Base-by-base conservation (phyloP, 1,140 invertebrate genomes). In the Gerris buenoi region DNA sequence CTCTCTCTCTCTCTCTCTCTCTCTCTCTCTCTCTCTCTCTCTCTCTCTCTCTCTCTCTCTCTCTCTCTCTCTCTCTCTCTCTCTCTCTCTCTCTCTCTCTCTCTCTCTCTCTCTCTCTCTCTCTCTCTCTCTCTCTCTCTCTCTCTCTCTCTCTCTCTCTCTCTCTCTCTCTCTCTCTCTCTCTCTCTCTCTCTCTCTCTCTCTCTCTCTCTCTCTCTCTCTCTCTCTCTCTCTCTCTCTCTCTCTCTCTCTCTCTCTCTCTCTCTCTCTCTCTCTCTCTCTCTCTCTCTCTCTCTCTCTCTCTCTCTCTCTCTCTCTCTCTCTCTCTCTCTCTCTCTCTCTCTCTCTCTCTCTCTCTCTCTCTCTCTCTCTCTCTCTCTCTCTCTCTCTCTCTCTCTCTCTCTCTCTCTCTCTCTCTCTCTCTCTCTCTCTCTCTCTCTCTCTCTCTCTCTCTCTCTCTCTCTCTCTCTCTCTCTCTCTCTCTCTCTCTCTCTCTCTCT, bases 371-470 rank as follows among this genome's bases (percentile, higher is more conserved):
- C 27, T 64, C 63, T 64, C 63, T 64, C 63, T 64, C 63, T 64
- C 63, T 27, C 63, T 64, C 63, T 64, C 63, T 64, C 22, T 64
- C 63, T 64, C 26, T 64, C 63, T 27, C 26, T 64, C 63, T 64
- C 63, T 64, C 13, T 10, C 25, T 13, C 14, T 23, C 27, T 26
- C 10, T 10, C 23, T 23, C 10, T 25, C 60, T n/a, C 60, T 64
- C 63, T 64, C 63, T 64, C 23, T 64, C 63, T 64, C 23, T 64
- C 63, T 64, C 63, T 64, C 63, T 64, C 63, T 64, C 63, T 64
- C 63, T 64, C 22, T 64, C 26, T 64, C 63, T 64, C 26, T 64
- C 63, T 64, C 26, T 64, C 63, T 64, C 26, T 64, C 63, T 64
- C 26, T 64, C 63, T 64, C 63, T 64, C 63, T 64, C 63, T 64